Evolutionary conservation across 1,140 invertebrate species (phyloP), one percentile per base, ranked within the genome.

Genomic region (Marisa cornuarietis): DNA sequence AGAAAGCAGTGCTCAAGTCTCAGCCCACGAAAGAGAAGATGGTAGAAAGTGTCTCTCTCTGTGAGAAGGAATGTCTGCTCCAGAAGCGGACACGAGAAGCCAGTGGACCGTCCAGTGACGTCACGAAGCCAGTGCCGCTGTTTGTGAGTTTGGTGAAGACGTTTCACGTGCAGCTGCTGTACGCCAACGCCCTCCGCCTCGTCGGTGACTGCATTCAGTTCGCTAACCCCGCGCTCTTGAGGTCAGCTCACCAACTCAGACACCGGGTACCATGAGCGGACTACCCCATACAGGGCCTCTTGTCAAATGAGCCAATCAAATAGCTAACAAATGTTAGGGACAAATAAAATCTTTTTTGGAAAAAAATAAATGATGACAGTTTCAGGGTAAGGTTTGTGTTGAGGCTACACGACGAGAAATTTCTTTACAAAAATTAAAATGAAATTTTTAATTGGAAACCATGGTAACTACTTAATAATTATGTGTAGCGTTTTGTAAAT

Each of bases 1-100:
- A n/a, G 85, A 83, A 72, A 73, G 72, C 31, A 79, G 58, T 75
- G 42, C 80, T 84, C 62, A 77, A 71, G 49, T 84, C 78, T 24
- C 78, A 75, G n/a, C 81, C 81, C 31, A 84, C 81, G 26, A 58
- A 31, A 54, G 51, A 51, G n/a, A 20, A 26, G 20, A 71, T 4
- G 7, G 9, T 16, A 20, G 71, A 49, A 11, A 49, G 1, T 10
- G 20, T 22, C 26, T 18, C 63, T 14, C 20, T 51, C 13, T 51
- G 13, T 5, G 62, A 77, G 11, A 77, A 51, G 63, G n/a, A 61
- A 4, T 31, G n/a, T 6, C 76, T 77, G 7, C 76, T 66, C 8
- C 52, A 6, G 10, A 31, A 13, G 13, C 71, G 71, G 13, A n/a
- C 31, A 1, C 24, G 51, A 51, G 42, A 51, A 5, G n/a, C 16